Base-by-base conservation (phyloP, 2,113 vertebrate genomes). In the Eretmochelys imbricata region DNA sequence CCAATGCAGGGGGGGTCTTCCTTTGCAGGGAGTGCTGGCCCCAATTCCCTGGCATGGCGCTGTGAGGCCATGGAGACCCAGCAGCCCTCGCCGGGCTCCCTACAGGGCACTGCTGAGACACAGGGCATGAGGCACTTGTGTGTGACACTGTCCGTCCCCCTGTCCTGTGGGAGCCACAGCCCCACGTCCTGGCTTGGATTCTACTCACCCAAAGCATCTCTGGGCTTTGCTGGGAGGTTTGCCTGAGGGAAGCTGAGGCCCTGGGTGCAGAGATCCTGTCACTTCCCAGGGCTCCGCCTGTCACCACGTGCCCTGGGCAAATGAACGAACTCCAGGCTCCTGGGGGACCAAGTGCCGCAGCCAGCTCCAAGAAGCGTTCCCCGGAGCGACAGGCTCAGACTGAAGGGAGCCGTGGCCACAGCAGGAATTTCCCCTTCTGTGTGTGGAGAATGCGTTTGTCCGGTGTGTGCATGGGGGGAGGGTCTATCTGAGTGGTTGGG, bases 141-240 rank as follows among this genome's bases (percentile, higher is more conserved):
- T 11, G n/a, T 11, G 69, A 75, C 10, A 11, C 69, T 17, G 13
- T 65, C 65, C 8, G 8, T 9, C 38, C 9, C n/a, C 72, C n/a
- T 38, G 38, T 7, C 10, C n/a, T 12, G 38, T 14, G 35, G 62
- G 72, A 24, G 22, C 38, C n/a, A 20, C 5, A 22, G 38, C 22
- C 72, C 42, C n/a, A 24, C 38, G 5, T 11, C n/a, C 72, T 24
- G 72, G 72, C 79, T 59, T 2, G 78, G 87, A 55, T 1, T 49
- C 0, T 13, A 1, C 10, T 49, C 0, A 0, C 20, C 4, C 6
- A 2, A 1, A 51, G 85, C 84, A 1, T 46, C 42, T 27, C 42
- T 76, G 25, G 72, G 38, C 72, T 48, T 6, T n/a, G 65, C 62
- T 69, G 62, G 35, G 16, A 62, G 57, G 31, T 62, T 5, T 72